Conservation (phyloP, 2,888 invertebrate genomes). For the Euspilapteryx auroguttella region DNA sequence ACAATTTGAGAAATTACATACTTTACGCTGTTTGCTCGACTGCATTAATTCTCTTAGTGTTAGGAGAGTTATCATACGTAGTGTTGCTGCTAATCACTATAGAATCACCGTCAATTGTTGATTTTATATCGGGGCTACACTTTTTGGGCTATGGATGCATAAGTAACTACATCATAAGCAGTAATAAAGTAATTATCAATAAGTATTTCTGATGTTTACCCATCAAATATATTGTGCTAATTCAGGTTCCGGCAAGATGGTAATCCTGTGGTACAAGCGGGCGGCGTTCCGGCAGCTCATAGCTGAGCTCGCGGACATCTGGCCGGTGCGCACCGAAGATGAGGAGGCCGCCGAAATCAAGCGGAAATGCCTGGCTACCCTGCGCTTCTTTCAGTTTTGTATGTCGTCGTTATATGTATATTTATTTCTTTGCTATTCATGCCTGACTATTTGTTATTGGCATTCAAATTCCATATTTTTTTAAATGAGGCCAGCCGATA, state of each 20-base stretch:
- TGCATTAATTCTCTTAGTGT: constrained; percentile 18
- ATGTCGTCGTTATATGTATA: constrained; percentile 4
- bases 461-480: too few relatives aligned
- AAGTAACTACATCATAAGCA: too few relatives aligned
- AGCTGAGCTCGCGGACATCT: constrained; percentile 27
- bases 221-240: too few relatives aligned
- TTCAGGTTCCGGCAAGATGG: constrained; percentile 28
- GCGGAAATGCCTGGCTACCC: constrained; percentile 19
- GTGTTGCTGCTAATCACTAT: constrained; percentile 16
- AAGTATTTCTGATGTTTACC: too few relatives aligned
- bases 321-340: constrained; percentile 24
- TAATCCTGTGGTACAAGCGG: constrained; percentile 32
- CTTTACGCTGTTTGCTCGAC: constrained; percentile 13
- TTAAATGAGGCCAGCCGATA: too few relatives aligned
- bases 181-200: constrained; percentile 1
- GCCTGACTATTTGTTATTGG: background rate
- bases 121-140: constrained; percentile 28
- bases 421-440: background rate
- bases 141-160: constrained; percentile 33
- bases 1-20: constrained; percentile 12
- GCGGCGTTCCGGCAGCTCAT: constrained; percentile 27
- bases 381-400: constrained; percentile 28
- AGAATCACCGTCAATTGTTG: constrained; percentile 23
- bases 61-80: constrained; percentile 23
- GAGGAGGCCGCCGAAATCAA: constrained; percentile 22